phyloP scores from a whole-genome alignment of 1,140 invertebrate genomes.

The Pinna nobilis region DNA sequence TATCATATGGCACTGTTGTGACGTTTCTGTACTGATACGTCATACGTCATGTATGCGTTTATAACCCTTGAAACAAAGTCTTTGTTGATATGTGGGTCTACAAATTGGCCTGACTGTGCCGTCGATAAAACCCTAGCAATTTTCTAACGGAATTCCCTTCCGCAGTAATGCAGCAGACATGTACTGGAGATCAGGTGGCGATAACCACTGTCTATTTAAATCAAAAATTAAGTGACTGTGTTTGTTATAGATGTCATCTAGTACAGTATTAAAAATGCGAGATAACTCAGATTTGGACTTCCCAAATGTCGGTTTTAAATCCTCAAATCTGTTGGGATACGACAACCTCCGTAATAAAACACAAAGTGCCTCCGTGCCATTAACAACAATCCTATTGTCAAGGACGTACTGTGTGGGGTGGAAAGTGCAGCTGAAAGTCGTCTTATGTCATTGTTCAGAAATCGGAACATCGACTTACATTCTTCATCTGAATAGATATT shows the following conservation, averaged over 20 bases:
- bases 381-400: not conserved
- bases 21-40: too few relatives aligned
- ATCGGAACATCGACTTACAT: too few relatives aligned
- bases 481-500: too few relatives aligned
- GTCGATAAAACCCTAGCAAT: slow-evolving; percentile 48
- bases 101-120: slow-evolving; percentile 38
- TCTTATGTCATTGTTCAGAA: too few relatives aligned
- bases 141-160: not conserved
- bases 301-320: slow-evolving; percentile 7
- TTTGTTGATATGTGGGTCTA: slow-evolving; percentile 26
- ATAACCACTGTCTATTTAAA: not conserved
- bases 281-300: slow-evolving; percentile 7
- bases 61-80: slow-evolving; percentile 14
- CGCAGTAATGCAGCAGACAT: not conserved
- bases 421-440: not conserved
- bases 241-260: slow-evolving; percentile 12
- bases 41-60: slow-evolving; percentile 25
- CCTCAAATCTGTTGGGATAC: slow-evolving; percentile 20
- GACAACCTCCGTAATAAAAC: slow-evolving; percentile 13
- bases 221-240: not conserved
- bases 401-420: not conserved
- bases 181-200: not conserved
- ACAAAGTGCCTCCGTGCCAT: not conserved
- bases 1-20: too few relatives aligned
- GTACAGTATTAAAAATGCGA: not conserved